These are phyloP conservation scores for Tadarida brasiliensis DNA, from an alignment of 2,797 vertebrate genomes.

Conservation along the genomic window DNA sequence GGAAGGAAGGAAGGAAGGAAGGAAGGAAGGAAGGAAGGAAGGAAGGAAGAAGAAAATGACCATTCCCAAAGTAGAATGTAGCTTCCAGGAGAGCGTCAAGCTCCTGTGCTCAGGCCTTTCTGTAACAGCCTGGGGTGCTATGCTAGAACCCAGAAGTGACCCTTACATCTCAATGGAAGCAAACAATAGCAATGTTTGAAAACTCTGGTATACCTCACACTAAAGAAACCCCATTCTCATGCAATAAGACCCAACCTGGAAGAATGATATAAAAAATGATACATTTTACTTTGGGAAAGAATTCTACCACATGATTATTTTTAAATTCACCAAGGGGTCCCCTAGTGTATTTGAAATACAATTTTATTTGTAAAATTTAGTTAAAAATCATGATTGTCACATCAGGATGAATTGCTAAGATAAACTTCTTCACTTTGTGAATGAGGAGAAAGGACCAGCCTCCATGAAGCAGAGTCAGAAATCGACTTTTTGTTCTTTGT, in stretches of 20 bases:
- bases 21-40: too few species aligned
- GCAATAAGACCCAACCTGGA: neutral
- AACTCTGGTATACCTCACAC: neutral
- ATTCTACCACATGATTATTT: slow-evolving; percentile 61
- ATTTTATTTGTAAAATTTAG: slow-evolving; percentile 72
- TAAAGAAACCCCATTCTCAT: neutral
- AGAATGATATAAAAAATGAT: neutral
- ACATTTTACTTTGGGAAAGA: slow-evolving; percentile 51
- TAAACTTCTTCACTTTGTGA: slow-evolving; percentile 9
- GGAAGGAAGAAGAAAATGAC: neutral
- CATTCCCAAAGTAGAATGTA: neutral
- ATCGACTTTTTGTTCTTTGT: neutral
- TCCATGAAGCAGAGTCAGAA: neutral
- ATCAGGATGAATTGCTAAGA: slow-evolving; percentile 46
- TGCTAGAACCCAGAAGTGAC: neutral
- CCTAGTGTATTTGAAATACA: slow-evolving; percentile 77
- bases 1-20: neutral
- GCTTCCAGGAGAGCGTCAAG: neutral
- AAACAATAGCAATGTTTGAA: neutral
- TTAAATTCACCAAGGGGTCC: slow-evolving; percentile 76
- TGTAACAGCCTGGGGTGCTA: neutral
- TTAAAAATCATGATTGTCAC: slow-evolving; percentile 58
- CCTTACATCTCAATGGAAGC: neutral
- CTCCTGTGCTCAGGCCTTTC: neutral
- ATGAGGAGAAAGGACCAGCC: neutral